Evolutionary conservation across 2,888 invertebrate species (phyloP), one percentile per base, ranked within the genome.

Genomic region (Pammene aurita): DNA sequence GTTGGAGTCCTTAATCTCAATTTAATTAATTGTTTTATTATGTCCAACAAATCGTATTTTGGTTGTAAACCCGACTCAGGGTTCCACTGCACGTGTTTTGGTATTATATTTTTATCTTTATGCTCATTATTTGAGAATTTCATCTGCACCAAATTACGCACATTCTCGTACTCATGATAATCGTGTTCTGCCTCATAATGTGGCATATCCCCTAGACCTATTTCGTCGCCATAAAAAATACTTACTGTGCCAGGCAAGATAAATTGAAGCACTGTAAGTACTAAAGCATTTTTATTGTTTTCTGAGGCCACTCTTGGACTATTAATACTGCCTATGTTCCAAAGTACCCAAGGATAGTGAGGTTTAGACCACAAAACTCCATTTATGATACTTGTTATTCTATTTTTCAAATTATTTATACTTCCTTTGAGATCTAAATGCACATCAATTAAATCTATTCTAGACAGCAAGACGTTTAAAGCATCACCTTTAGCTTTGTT

Each of bases 211-310:
- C 93, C 91, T 74, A 97, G 88, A 1, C 96, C 96, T 72, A 98
- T 95, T 93, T 98, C 98, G 84, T 98, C 98, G 0, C 98, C 98
- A 85, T 98, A 98, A 87, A 98, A 97, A 76, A 98, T 95, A 75
- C 95, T 96, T 0, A 97, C 95, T 0, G 97, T 97, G 9, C 94
- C 98, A 0, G 98, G 98, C 48, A 98, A 90, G 88, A 96, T 94
- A 81, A 98, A 92, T 79, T 96, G 95, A 76, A 98, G 90, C 73
- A 97, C 89, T 1, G 94, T 93, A 6, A 95, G 93, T 1, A 95
- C 95, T 55, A 96, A 86, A 34, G 95, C 95, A 34, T 94, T 95
- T 77, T 96, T 96, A 0, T 86, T 78, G 73, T 93, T 89, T 70
- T 93, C 83, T 1, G 91, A 88, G 9, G 95, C 94, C 38, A 96